Evolutionary conservation across 2,888 invertebrate genomes (phyloP).

Genomic region (Drosophila lacicola): DNA sequence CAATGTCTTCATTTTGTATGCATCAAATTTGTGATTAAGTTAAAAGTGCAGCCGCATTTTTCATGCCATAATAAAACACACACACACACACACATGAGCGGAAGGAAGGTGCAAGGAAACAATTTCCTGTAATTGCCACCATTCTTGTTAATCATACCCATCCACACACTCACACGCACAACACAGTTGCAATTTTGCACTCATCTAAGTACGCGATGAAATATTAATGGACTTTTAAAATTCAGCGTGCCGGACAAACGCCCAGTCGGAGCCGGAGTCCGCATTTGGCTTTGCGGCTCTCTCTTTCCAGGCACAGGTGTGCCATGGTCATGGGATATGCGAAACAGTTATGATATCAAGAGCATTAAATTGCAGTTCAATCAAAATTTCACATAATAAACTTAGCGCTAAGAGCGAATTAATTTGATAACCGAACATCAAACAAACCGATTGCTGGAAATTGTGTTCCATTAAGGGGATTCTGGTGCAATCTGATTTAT

Average conservation of each 20-base stretch:
- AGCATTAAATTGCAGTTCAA: constrained; percentile 27
- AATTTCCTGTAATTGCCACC: constrained; percentile 83
- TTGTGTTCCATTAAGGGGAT: constrained; percentile 25
- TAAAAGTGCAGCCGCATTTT: constrained; percentile 75
- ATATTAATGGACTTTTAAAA: constrained; percentile 75
- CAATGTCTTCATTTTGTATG: constrained; percentile 82
- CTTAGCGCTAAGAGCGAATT: constrained; percentile 39
- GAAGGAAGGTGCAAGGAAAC: constrained; percentile 83
- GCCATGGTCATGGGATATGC: constrained; percentile 20
- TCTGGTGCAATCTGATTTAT: not conserved
- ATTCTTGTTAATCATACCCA: constrained; percentile 81
- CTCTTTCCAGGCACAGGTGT: constrained; percentile 18
- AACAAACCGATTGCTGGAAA: constrained; percentile 28
- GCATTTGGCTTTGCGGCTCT: constrained; percentile 25
- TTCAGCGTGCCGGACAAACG: constrained; percentile 35
- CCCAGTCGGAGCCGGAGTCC: constrained; percentile 25
- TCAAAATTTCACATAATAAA: constrained; percentile 30
- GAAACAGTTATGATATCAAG: constrained; percentile 9
- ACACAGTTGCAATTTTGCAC: constrained; percentile 48
- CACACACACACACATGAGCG: constrained; percentile 24
- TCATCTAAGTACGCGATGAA: constrained; percentile 72
- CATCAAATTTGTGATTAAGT: constrained; percentile 76
- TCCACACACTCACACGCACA: constrained; percentile 23
- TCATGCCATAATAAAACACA: constrained; percentile 57
- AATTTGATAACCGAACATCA: constrained; percentile 47